A percentile compares a stretch with the other conserved stretches of the same genome.
phyloP scores from a whole-genome alignment of 1,140 invertebrate species.

The Drosophila bocqueti region DNA sequence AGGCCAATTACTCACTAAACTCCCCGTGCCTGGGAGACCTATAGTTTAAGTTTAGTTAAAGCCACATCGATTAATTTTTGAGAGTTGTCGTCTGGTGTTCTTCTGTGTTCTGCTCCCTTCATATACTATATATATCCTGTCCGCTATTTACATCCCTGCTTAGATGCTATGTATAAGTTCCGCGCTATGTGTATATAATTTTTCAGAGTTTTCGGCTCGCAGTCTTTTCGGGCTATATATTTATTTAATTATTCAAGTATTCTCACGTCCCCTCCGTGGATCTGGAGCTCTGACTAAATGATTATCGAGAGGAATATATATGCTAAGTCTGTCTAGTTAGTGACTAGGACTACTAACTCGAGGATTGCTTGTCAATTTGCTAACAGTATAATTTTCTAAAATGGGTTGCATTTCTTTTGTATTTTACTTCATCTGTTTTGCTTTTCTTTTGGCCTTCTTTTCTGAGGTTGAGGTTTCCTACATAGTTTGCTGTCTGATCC shows the following conservation, averaged over 20 bases:
- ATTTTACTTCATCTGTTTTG: not conserved
- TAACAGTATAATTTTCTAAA: conserved; percentile 55
- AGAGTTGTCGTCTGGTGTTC: conserved; percentile 49
- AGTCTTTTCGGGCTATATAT: conserved; percentile 80
- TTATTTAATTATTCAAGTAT: conserved; percentile 62
- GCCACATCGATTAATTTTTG: conserved; percentile 81
- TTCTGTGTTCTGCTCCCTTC: conserved; percentile 33
- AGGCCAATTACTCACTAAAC: conserved; percentile 50
- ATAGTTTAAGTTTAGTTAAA: conserved; percentile 72
- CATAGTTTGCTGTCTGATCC: conserved; percentile 36
- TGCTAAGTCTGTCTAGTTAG: conserved; percentile 58
- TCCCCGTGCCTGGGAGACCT: conserved; percentile 22
- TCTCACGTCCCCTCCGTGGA: conserved; percentile 49
- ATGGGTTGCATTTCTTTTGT: conserved; percentile 15
- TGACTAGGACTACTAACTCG: conserved; percentile 62
- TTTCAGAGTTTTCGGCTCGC: conserved; percentile 83
- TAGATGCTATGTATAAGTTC: conserved; percentile 48
- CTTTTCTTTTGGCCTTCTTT: conserved; percentile 26
- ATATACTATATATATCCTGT: conserved; percentile 5
- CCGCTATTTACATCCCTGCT: conserved; percentile 38
- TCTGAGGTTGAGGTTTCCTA: conserved; percentile 34
- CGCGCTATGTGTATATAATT: conserved; percentile 68
- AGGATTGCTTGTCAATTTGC: conserved; percentile 74
- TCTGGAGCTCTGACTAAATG: conserved; percentile 64
- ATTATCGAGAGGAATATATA: conserved; percentile 70